Evolutionary conservation across 2,888 invertebrate genomes (phyloP), one percentile per base, ranked within the genome.

Genomic region (Oxystoma pomonae): DNA sequence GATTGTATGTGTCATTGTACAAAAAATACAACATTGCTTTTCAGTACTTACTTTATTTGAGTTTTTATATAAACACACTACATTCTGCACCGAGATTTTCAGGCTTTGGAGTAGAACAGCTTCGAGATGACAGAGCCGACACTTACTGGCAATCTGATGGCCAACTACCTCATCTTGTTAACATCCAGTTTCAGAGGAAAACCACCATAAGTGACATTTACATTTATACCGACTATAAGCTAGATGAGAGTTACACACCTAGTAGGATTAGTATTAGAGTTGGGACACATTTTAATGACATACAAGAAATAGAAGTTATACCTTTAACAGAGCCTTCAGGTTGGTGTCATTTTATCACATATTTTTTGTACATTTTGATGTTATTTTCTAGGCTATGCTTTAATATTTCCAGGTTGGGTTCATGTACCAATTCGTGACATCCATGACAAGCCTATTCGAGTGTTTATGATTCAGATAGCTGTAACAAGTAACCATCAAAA

Each of bases 101-200:
- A 92, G 98, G 98, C 55, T 98, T 97, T 83, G 99, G 99, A 1
- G 97, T 99, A 2, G 96, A 98, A 76, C 98, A 98, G 76, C 81
- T 99, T 53, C 83, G 98, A 68, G 97, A 98, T 80, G 94, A 96
- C 76, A 92, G 94, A 67, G 90, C 94, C 80, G 99, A 99, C 71
- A 96, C 97, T 1, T 99, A 98, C 79, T 99, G 99, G 99, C 99
- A 99, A 79, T 98, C 98, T 0, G 99, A 99, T 81, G 99, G 99
- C 0, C 98, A 98, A 71, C 85, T 99, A 67, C 99, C 99, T 1
- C 99, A 99, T 81, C 83, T 98, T 68, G 96, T 99, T 0, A 98
- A 98, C 76, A 94, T 99, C 68, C 96, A 98, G 76, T 98, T 98
- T 77, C 90, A 93, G 74, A 86, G 92, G 68, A 98, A 98, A 81